Evolutionary conservation across 2,797 vertebrate species (phyloP).

Genomic region (Acanthornis magna): DNA sequence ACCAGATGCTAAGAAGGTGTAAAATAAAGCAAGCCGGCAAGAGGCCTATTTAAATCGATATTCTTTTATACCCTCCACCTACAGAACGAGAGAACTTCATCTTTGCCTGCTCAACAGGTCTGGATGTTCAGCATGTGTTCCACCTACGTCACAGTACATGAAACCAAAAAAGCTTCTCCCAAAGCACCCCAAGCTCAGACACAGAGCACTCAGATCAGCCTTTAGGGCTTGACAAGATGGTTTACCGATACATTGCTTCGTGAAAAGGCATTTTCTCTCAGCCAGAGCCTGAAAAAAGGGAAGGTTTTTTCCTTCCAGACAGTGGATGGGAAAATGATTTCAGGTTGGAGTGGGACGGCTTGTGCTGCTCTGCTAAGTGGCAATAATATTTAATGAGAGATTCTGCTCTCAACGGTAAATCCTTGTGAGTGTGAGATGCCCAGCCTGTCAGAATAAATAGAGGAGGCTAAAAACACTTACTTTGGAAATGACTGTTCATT

Average conservation of each 20-base stretch:
- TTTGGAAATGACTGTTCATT: slow-evolving; percentile 59
- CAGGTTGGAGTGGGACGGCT: not conserved
- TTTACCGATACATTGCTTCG: not conserved
- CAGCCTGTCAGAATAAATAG: slow-evolving; percentile 37
- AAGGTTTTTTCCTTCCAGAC: not conserved
- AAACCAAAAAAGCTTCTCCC: not conserved
- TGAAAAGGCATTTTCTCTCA: not conserved
- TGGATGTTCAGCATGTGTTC: slow-evolving; percentile 23
- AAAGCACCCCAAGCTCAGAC: not conserved
- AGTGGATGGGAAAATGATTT: not conserved
- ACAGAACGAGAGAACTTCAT: not conserved
- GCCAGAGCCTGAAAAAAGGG: not conserved
- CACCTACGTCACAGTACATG: not conserved
- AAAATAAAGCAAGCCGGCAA: not conserved
- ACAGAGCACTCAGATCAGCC: not conserved
- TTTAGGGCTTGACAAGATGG: not conserved
- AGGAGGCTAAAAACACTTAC: slow-evolving; percentile 19
- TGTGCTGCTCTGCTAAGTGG: not conserved
- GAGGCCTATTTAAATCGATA: not conserved
- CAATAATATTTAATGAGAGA: slow-evolving; percentile 26
- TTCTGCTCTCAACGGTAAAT: slow-evolving; percentile 23
- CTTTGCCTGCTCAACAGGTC: slow-evolving; percentile 4
- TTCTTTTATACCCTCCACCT: slow-evolving; percentile 8
- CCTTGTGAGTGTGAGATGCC: not conserved
- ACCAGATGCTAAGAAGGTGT: slow-evolving; percentile 36